Base-by-base conservation (phyloP, 2,888 invertebrate genomes). In the Cybosia mesomella region DNA sequence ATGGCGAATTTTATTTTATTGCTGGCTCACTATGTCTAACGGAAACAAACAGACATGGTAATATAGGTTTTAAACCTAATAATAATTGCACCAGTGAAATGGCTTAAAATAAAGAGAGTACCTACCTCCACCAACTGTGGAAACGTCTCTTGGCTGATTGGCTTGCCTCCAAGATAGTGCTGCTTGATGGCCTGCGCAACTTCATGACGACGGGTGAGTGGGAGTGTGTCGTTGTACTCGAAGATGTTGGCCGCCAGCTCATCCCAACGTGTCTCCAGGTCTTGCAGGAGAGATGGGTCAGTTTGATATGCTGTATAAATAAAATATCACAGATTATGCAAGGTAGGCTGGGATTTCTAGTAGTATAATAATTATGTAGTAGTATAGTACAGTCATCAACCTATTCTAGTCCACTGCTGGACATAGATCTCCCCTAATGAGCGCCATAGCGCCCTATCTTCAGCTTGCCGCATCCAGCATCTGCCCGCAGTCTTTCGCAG, bases 181-280 rank as follows among this genome's bases (percentile, higher is more conserved):
- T 95, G 82, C 68, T 94, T 95, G 78, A 96, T 96, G 79, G 94
- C 92, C 49, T 89, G 87, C 0, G 96, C 95, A 0, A 96, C 93
- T 0, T 88, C 85, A 0, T 87, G 74, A 3, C 95, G 93, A 57
- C 92, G 89, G 32, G 89, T 82, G 8, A 91, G 79, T 0, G 96
- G 95, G 8, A 96, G 79, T 0, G 96, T 96, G 79, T 96, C 95
- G 77, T 96, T 96, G 85, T 93, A 97, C 82, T 96, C 96, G 58
- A 97, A 95, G 72, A 96, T 94, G 74, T 95, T 87, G 58, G 96
- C 96, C 1, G 96, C 96, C 21, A 97, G 87, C 28, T 95, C 89
- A 15, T 95, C 93, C 95, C 96, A 97, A 43, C 95, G 92, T 0
- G 92, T 83, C 61, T 96, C 96, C 58, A 96, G 82, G 53, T 96